Base-by-base conservation (phyloP, 2,888 invertebrate genomes). In the Adineta ricciae region DNA sequence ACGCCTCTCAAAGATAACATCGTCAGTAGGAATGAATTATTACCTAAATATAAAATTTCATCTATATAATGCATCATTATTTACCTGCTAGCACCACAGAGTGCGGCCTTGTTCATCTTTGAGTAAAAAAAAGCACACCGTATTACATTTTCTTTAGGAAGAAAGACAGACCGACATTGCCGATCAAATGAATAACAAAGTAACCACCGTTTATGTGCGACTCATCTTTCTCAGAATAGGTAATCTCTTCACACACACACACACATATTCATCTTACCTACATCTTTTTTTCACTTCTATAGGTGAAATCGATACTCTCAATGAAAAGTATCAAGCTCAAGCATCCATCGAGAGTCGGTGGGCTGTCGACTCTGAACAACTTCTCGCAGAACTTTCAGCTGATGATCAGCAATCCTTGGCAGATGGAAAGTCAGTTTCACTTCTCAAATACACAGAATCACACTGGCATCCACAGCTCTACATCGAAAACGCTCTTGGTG, bases 271-370 rank as follows among this genome's bases (percentile, higher is more conserved):
- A n/a, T n/a, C n/a, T n/a, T n/a, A n/a, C n/a, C n/a, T n/a, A n/a
- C n/a, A 16, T 50, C 50, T 50, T 50, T 2, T 7, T 7, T 16
- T 50, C 19, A 16, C n/a, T 64, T 64, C n/a, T n/a, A n/a, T 84
- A 46, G 84, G 84, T 24, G 84, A 52, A 54, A 84, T 84, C 21
- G 84, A 84, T 41, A 84, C 84, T 54, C 14, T 84, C 19, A 84
- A 84, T 84, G 84, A 84, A 82, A 84, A 82, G 24, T 84, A 82
- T 84, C 84, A 84, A 82, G 84, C 84, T 8, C 78, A 84, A 52
- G 52, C 50, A 3, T 50, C 52, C n/a, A 54, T 84, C 19, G 82
- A 52, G 54, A 38, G 82, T 0, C 73, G 78, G 36, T 84, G 84
- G 84, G 27, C 11, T 46, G 38, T 64, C 24, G 27, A 73, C 49